A percentile compares a stretch with the other conserved stretches of the same genome.
phyloP scores from a whole-genome alignment of 2,888 invertebrate species.

The Melieria omissa region DNA sequence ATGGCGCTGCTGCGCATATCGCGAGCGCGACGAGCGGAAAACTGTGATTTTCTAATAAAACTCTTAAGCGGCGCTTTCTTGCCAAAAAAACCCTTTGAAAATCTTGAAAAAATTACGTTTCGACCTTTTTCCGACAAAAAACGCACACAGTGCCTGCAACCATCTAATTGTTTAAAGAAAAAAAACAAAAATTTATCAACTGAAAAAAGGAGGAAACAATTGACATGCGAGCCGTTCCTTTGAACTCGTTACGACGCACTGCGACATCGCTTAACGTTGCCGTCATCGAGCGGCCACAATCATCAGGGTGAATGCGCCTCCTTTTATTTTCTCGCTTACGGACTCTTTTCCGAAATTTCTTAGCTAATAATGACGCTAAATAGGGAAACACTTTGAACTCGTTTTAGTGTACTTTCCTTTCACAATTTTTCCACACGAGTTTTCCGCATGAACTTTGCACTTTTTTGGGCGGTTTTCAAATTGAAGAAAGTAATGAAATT shows the following conservation, averaged over 20 bases:
- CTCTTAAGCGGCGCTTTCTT: slow-evolving; percentile 36
- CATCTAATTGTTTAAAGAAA: slow-evolving; percentile 20
- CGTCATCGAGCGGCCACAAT: slow-evolving; percentile 17
- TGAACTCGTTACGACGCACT: not conserved
- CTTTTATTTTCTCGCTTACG: slow-evolving; percentile 19
- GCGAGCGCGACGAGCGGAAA: not conserved
- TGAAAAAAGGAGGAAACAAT: slow-evolving; percentile 25
- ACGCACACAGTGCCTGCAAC: slow-evolving; percentile 6
- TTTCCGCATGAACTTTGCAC: slow-evolving; percentile 28
- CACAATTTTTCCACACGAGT: not conserved
- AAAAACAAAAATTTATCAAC: slow-evolving; percentile 3
- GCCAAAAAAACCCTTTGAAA: not conserved
- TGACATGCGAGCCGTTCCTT: slow-evolving; percentile 17
- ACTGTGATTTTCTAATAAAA: slow-evolving; percentile 39
- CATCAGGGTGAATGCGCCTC: slow-evolving; percentile 33
- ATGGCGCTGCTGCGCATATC: not conserved
- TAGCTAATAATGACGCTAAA: slow-evolving; percentile 30
- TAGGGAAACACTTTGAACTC: slow-evolving; percentile 31
- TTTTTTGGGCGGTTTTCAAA: slow-evolving; percentile 9
- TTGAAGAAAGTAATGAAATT: slow-evolving; percentile 14
- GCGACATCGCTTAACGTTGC: not conserved
- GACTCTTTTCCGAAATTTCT: not conserved
- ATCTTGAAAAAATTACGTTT: not conserved
- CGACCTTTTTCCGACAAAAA: not conserved
- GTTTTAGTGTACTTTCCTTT: slow-evolving; percentile 7